Conservation (phyloP, 2,888 invertebrate species). For the Papilio elwesi region DNA sequence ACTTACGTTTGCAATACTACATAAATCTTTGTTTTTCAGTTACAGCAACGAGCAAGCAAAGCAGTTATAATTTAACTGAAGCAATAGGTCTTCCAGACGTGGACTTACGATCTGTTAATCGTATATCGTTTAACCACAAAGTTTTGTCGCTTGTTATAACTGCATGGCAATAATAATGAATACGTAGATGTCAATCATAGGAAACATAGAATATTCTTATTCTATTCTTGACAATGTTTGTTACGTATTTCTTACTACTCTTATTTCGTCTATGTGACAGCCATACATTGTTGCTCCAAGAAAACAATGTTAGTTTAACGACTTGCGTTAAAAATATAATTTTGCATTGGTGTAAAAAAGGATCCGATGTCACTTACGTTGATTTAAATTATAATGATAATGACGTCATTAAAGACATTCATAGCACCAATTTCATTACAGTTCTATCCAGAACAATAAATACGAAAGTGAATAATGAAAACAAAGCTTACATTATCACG, state of each 20-base stretch:
- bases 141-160: too few species aligned
- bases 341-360: neutral
- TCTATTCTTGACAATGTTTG: neutral
- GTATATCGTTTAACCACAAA: too few species aligned
- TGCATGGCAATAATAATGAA: too few species aligned
- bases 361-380: neutral
- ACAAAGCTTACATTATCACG: neutral
- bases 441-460: neutral
- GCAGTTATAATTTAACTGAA: too few species aligned
- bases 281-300: neutral
- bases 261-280: neutral
- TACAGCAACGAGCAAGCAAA: too few species aligned
- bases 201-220: too few species aligned
- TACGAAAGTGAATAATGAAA: neutral
- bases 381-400: neutral
- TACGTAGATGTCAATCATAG: too few species aligned
- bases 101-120: too few species aligned
- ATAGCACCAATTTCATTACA: neutral
- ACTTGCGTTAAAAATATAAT: slow-evolving; percentile 3
- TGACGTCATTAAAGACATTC: neutral
- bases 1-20: too few species aligned
- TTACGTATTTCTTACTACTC: neutral
- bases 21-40: too few species aligned
- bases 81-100: too few species aligned
- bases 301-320: neutral